Evolutionary conservation across 2,888 invertebrate species (phyloP).

Genomic region (Cyrtodaria siliqua): DNA sequence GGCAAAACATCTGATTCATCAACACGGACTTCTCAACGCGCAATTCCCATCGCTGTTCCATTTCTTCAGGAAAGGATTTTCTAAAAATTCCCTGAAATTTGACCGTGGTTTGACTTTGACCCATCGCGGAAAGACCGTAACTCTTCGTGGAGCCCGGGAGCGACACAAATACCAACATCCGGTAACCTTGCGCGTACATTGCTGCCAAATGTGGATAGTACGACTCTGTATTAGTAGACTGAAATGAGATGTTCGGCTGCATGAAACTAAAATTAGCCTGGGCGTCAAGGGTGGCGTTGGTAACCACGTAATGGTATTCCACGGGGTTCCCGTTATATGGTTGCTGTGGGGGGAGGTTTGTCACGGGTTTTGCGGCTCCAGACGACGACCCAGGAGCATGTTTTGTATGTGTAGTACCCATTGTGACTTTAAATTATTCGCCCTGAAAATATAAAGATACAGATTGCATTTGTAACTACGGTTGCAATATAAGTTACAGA

Average conservation of each 20-base stretch:
- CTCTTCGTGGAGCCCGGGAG: conserved; percentile 30
- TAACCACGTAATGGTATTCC: conserved; percentile 69
- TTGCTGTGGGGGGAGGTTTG: conserved; percentile 63
- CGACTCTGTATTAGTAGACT: conserved; percentile 41
- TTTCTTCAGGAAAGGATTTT: conserved; percentile 61
- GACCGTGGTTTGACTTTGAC: conserved; percentile 46
- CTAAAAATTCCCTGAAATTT: conserved; percentile 76
- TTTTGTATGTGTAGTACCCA: no score
- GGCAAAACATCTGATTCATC: conserved; percentile 49
- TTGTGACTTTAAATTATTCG: no score
- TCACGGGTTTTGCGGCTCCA: no score
- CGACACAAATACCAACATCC: conserved; percentile 56
- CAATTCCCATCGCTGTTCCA: conserved; percentile 71
- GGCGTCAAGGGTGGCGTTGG: conserved; percentile 55
- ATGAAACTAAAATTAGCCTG: conserved; percentile 44
- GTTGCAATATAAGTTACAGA: no score
- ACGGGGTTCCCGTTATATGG: conserved; percentile 70
- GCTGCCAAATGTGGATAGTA: conserved; percentile 46
- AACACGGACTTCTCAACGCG: conserved; percentile 76
- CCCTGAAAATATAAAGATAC: no score
- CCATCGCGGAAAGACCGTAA: conserved; percentile 46
- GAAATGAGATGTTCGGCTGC: conserved; percentile 29
- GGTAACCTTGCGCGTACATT: conserved; percentile 49
- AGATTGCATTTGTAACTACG: no score
- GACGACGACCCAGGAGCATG: no score